Conservation (phyloP, 2,113 vertebrate species). For the Dicrurus megarhynchus region DNA sequence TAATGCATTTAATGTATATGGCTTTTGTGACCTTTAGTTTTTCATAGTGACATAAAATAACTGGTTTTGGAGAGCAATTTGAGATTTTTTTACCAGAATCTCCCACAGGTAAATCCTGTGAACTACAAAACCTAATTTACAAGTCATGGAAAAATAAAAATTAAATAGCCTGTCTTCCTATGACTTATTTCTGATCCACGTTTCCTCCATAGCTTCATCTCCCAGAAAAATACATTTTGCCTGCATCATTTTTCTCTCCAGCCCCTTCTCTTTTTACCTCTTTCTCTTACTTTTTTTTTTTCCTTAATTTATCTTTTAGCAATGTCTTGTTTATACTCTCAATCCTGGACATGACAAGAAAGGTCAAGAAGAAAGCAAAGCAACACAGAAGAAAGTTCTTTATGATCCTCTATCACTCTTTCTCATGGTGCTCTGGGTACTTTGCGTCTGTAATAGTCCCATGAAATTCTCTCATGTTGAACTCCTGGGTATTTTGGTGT, state of each 20-base stretch:
- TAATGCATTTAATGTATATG: not conserved
- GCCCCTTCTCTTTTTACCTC: accelerated
- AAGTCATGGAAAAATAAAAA: not conserved
- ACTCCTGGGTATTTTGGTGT: not conserved
- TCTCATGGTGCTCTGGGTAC: not conserved
- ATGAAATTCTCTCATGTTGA: not conserved
- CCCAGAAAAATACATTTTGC: not conserved
- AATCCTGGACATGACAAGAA: not conserved
- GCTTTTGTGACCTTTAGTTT: not conserved
- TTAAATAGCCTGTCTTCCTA: not conserved
- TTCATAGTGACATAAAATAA: not conserved
- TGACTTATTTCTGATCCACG: not conserved
- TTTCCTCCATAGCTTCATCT: not conserved
- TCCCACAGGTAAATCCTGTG: not conserved
- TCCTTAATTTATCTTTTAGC: not conserved
- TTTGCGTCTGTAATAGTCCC: not conserved
- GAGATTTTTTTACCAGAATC: not conserved
- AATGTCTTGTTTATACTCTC: not conserved
- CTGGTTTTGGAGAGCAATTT: not conserved
- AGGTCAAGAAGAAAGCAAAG: not conserved
- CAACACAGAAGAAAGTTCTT: not conserved
- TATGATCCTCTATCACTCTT: not conserved
- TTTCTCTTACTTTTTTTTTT: not conserved
- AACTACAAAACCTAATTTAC: not conserved
- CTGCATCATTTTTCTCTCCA: not conserved